Evolutionary conservation across 2,113 vertebrate species (phyloP), one percentile per base, ranked within the genome.

Genomic region (Gavialis gangeticus): DNA sequence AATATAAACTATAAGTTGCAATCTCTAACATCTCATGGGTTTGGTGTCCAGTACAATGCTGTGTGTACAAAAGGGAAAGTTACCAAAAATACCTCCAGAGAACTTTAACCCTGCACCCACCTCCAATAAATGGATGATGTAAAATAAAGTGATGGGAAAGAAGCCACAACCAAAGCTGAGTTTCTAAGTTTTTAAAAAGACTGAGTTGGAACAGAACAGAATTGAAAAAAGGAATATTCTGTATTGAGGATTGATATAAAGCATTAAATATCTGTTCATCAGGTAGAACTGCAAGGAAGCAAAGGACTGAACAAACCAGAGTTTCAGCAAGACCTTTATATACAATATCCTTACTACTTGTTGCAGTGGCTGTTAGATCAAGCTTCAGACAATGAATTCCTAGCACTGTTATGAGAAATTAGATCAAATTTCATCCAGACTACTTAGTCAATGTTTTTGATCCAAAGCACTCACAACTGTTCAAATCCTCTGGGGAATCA

Each of bases 1-100:
- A 96, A 93, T 84, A 93, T 21, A 95, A 94, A 92, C 92, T 77
- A 66, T 81, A 46, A 46, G 46, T 94, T 93, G 89, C 95, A 93
- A 91, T 94, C 91, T 92, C 60, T 46, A 46, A 46, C 46, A 9
- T 46, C 46, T 46, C 46, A 46, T 63, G 56, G 91, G 91, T 88
- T 96, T 78, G 88, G 92, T 82, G 62, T n/a, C 71, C 64, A 73
- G 77, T 64, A 85, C 60, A 34, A 83, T 87, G 37, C 46, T 24
- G 76, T 46, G n/a, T 82, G 81, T 77, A 75, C 66, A 62, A 79
- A 69, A 27, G 4, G 62, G 91, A 88, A 89, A 87, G 62, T 80
- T 92, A 87, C 85, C 10, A 34, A 2, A 0, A 1, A 6, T 34
- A 79, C 13, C 58, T 58, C 82, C 46, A 0, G 2, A 91, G 78